phyloP scores from a whole-genome alignment of 2,888 invertebrate species.

The Synergus umbraculus region DNA sequence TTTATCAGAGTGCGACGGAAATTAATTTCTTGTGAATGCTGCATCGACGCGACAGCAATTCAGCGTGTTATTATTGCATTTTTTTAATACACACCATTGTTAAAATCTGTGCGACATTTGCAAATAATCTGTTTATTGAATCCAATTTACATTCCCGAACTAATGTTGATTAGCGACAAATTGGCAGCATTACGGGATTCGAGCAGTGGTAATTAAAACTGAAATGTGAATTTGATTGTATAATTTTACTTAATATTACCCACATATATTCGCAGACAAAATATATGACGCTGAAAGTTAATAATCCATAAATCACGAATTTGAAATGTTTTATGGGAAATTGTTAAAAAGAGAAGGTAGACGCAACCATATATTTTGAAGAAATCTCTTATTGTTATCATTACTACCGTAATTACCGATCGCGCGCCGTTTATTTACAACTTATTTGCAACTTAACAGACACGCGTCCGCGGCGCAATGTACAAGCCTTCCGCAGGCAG shows the following conservation, averaged over 20 bases:
- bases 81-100: constrained; percentile 8
- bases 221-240: background rate
- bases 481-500: background rate
- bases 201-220: background rate
- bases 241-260: background rate
- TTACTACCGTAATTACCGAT: constrained; percentile 59
- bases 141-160: background rate
- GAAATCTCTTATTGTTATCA: constrained; percentile 60
- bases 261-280: background rate
- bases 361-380: too few relatives aligned
- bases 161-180: background rate
- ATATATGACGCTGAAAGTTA: background rate
- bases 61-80: constrained; percentile 24
- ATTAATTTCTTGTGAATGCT: constrained; percentile 30
- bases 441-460: constrained; percentile 34
- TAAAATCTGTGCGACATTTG: background rate
- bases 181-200: background rate
- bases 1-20: constrained; percentile 51
- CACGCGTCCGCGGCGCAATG: constrained; percentile 10
- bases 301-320: background rate
- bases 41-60: background rate
- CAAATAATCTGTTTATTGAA: constrained; percentile 13
- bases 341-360: background rate
- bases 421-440: background rate
- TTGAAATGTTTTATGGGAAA: background rate